Percentiles rank a stretch among this genome's conserved stretches.
These are phyloP conservation scores for Latrodectus geometricus DNA, from an alignment of 1,140 invertebrate species.

Conservation along the genomic window DNA sequence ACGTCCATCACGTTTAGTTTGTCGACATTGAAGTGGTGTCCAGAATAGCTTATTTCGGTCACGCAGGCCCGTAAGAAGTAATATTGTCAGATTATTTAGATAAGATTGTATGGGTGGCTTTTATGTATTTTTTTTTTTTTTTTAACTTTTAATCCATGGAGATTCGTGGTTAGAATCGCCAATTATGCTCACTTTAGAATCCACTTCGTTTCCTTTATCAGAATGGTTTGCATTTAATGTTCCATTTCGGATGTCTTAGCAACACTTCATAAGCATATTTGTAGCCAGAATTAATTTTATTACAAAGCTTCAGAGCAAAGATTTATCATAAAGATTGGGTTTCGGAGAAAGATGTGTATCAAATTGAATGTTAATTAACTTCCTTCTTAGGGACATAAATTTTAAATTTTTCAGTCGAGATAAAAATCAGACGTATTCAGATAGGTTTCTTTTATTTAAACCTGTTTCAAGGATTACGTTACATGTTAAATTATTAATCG, in stretches of 20 bases:
- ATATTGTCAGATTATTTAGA: conserved; percentile 2
- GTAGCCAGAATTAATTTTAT: too few relatives aligned
- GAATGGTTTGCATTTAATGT: not conserved
- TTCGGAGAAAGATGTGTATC: too few relatives aligned
- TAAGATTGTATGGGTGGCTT: not conserved
- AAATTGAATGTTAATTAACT: too few relatives aligned
- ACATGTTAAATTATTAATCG: too few relatives aligned
- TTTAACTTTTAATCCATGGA: not conserved
- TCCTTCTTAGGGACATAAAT: too few relatives aligned
- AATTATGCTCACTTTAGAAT: not conserved
- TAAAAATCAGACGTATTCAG: too few relatives aligned
- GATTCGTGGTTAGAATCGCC: not conserved
- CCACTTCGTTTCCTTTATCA: not conserved
- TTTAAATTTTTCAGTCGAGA: too few relatives aligned
- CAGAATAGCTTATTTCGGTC: not conserved
- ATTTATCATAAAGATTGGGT: too few relatives aligned
- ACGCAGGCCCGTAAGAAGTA: not conserved
- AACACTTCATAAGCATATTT: not conserved
- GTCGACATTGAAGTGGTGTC: not conserved
- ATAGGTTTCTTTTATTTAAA: too few relatives aligned
- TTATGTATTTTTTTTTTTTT: not conserved
- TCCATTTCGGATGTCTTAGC: not conserved
- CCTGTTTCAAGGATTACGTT: too few relatives aligned
- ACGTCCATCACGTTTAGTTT: not conserved
- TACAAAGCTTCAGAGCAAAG: too few relatives aligned